phyloP scores from a whole-genome alignment of 2,113 vertebrate species.

The Phrynocephalus versicolor region DNA sequence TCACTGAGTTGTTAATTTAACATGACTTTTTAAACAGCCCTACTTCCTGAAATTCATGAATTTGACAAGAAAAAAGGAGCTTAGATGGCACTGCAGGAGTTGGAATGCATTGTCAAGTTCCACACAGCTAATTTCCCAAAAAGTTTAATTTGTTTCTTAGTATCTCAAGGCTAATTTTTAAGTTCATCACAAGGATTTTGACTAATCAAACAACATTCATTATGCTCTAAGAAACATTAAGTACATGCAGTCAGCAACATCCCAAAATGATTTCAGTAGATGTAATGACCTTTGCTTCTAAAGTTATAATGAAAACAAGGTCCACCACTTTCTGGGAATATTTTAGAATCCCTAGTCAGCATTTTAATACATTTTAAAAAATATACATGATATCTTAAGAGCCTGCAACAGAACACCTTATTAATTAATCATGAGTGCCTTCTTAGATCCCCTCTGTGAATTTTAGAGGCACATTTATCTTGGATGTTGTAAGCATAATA shows the following conservation, averaged over 20 bases:
- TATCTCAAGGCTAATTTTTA: slow-evolving; percentile 76
- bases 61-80: slow-evolving; percentile 60
- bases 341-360: slow-evolving; percentile 70
- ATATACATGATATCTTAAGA: slow-evolving; percentile 77
- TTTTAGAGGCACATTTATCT: slow-evolving; percentile 59
- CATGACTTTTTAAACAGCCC: slow-evolving; percentile 19
- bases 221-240: slow-evolving; percentile 60
- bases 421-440: slow-evolving; percentile 82
- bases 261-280: slow-evolving; percentile 29
- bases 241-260: slow-evolving; percentile 41
- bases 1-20: slow-evolving; percentile 16
- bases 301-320: slow-evolving; percentile 46
- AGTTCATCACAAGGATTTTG: slow-evolving; percentile 67
- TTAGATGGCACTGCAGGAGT: slow-evolving; percentile 63
- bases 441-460: slow-evolving; percentile 69
- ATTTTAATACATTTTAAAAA: slow-evolving; percentile 72
- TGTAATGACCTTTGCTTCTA: slow-evolving; percentile 47
- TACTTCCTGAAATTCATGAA: slow-evolving; percentile 60
- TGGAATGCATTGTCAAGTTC: slow-evolving; percentile 71
- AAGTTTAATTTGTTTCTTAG: slow-evolving; percentile 79
- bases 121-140: slow-evolving; percentile 76
- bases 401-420: slow-evolving; percentile 78
- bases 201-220: slow-evolving; percentile 38
- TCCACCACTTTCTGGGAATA: slow-evolving; percentile 32
- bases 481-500: slow-evolving; percentile 59